A percentile compares a stretch with the other conserved stretches of the same genome.
Evolutionary conservation across 53 echinoderm and acorn worm species (phyloP).

Genomic region (Crossaster papposus): DNA sequence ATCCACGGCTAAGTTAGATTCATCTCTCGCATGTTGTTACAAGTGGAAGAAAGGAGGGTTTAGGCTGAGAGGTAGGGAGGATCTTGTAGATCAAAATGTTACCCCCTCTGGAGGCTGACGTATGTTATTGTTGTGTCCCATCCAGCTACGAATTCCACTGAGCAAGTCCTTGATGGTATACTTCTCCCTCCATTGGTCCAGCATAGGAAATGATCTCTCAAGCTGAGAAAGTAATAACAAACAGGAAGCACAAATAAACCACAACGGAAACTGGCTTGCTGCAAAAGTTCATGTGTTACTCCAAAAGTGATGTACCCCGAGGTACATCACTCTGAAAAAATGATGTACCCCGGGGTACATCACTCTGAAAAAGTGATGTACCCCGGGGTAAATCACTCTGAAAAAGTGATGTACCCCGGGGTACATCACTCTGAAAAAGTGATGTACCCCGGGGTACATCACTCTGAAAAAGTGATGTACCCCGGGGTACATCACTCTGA

Average conservation of each 20-base stretch:
- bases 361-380: too few relatives aligned
- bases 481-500: too few relatives aligned
- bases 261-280: too few relatives aligned
- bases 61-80: neutral
- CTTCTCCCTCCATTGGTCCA: slow-evolving; percentile 64
- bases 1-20: neutral
- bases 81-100: slow-evolving; percentile 38
- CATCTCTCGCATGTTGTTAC: neutral
- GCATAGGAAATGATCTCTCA: slow-evolving; percentile 48
- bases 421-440: too few relatives aligned
- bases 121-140: slow-evolving; percentile 73
- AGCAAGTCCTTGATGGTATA: slow-evolving; percentile 83
- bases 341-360: too few relatives aligned
- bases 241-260: neutral
- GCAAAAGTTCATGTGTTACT: too few relatives aligned
- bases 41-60: neutral
- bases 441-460: too few relatives aligned
- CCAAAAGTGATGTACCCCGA: too few relatives aligned
- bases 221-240: slow-evolving; percentile 34
- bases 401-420: too few relatives aligned
- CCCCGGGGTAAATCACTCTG: too few relatives aligned
- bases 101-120: slow-evolving; percentile 83
- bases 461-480: too few relatives aligned
- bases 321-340: too few relatives aligned
- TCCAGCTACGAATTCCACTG: slow-evolving; percentile 48